Base-by-base conservation (phyloP, 1,140 invertebrate species). In the Protaetia brevitarsis region DNA sequence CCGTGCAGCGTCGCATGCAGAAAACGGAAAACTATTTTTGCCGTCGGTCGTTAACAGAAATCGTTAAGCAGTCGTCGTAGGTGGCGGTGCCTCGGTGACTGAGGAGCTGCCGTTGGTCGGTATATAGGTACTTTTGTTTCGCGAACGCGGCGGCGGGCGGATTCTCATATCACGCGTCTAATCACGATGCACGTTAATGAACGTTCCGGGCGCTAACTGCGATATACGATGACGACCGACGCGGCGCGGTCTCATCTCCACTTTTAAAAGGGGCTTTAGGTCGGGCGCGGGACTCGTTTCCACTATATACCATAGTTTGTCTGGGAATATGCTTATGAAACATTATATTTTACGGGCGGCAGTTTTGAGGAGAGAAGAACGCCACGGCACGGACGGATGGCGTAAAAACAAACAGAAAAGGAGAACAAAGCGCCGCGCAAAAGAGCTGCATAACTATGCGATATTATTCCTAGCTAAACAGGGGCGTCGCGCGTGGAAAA, bases 301-400 rank as follows among this genome's bases (percentile, higher is more conserved):
- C 34, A 63, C 63, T 36, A 34, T 63, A 7, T 31, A 7, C 56
- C 65, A 31, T 51, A 66, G 68, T 69, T 69, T 66, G 64, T 69
- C 64, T 69, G 64, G 63, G 68, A 69, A 69, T 69, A 69, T 66
- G 68, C 68, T 69, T 69, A 69, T 69, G 68, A 69, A 69, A 69
- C 68, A 63, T 69, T 69, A 66, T 69, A 66, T 69, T 69, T 69
- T 69, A 69, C 67, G 63, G 63, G 34, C 62, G 36, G 64, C 68
- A 61, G 66, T 69, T 63, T 62, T 60, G 57, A 28, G n/a, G n/a
- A n/a, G n/a, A n/a, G n/a, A n/a, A n/a, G 27, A 59, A 59, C 57
- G 57, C 41, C 19, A 51, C n/a, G 26, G 19, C 26, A 23, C 19
- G 13, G 41, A 51, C 41, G 41, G 11, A 51, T 51, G 41, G 26